These are phyloP conservation scores for Caenorhabditis japonica DNA, from an alignment of 2,888 invertebrate species.

Conservation along the genomic window DNA sequence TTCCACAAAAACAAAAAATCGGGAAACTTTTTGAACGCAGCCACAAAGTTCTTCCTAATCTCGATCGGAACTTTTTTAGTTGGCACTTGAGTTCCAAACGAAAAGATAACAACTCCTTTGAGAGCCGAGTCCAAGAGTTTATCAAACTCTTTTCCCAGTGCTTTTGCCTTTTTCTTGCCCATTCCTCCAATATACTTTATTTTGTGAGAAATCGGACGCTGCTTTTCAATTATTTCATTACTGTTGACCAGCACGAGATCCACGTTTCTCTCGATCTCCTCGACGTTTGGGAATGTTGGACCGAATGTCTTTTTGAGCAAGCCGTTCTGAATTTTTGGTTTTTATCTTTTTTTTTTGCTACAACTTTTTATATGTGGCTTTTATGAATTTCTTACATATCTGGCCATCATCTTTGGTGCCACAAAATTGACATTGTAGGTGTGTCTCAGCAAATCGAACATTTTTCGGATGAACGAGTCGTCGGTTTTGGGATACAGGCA, in stretches of 20 bases:
- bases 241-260: constrained; percentile 62
- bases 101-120: constrained; percentile 64
- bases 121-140: constrained; percentile 17
- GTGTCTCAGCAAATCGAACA: constrained; percentile 32
- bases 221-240: constrained; percentile 67
- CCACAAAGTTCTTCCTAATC: constrained; percentile 53
- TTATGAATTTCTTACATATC: constrained; percentile 17
- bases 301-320: constrained; percentile 25
- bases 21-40: constrained; percentile 62
- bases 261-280: constrained; percentile 34
- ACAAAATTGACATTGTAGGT: constrained; percentile 33
- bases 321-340: constrained; percentile 28
- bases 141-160: constrained; percentile 33
- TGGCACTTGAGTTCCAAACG: constrained; percentile 63
- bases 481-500: constrained; percentile 16
- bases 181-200: constrained; percentile 69
- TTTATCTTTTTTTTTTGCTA: too few relatives aligned
- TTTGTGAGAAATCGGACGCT: constrained; percentile 62
- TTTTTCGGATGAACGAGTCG: constrained; percentile 17
- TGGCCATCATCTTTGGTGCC: constrained; percentile 9
- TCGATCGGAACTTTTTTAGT: constrained; percentile 44
- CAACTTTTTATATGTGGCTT: background rate
- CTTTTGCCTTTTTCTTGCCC: constrained; percentile 40
- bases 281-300: constrained; percentile 22
- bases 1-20: constrained; percentile 65